phyloP scores from a whole-genome alignment of 2,888 invertebrate genomes.

The Deroplatys truncata region DNA sequence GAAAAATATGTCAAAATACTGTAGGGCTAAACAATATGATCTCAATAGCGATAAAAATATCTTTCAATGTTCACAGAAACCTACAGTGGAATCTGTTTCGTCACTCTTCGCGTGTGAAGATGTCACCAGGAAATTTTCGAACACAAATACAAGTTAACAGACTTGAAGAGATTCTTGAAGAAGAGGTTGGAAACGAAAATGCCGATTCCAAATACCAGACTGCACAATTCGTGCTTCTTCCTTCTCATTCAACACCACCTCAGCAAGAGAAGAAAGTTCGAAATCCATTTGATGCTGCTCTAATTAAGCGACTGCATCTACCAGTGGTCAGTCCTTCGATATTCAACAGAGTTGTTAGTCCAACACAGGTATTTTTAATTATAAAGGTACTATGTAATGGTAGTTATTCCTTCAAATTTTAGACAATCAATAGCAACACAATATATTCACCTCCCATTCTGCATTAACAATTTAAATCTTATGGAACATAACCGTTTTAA shows the following conservation, averaged over 20 bases:
- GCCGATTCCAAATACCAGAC: neutral
- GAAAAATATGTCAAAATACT: neutral
- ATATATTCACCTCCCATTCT: no score
- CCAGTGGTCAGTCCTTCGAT: slow-evolving; percentile 60
- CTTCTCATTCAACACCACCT: slow-evolving; percentile 14
- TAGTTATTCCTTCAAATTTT: no score
- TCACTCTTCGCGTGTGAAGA: no score
- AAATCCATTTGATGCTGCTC: slow-evolving; percentile 65
- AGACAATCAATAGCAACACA: no score
- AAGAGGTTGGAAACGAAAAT: neutral
- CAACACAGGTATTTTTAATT: slow-evolving; percentile 19
- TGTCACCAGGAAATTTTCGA: neutral
- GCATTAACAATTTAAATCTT: no score
- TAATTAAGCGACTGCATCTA: slow-evolving; percentile 61
- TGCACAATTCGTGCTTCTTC: neutral
- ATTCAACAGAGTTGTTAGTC: slow-evolving; percentile 34
- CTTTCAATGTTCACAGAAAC: neutral
- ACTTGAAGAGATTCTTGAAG: slow-evolving; percentile 1
- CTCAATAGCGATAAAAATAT: neutral
- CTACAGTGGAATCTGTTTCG: neutral
- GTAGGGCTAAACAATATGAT: neutral
- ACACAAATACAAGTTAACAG: neutral
- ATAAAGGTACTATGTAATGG: no score
- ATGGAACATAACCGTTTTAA: no score
- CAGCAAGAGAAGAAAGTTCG: slow-evolving; percentile 39